Evolutionary conservation across 2,113 vertebrate genomes (phyloP), one percentile per base, ranked within the genome.

Genomic region (Sturnus vulgaris): DNA sequence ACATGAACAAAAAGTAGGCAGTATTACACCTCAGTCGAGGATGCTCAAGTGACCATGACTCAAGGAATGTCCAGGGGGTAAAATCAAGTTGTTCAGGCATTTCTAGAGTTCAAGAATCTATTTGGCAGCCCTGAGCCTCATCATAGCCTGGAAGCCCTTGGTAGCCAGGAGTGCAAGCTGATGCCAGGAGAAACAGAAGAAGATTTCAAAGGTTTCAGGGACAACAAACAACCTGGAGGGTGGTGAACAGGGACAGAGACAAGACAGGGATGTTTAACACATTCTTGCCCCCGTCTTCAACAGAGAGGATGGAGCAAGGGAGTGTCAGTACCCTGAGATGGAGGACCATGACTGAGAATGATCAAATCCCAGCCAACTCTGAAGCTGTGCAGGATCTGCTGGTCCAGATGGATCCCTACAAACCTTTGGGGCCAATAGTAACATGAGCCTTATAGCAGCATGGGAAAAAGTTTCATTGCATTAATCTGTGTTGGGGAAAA

Each of bases 41-140:
- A 50, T 1, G 5, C 17, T 37, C 37, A 14, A 31, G 25, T 22
- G 61, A 21, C 22, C 21, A 4, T 20, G 35, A 21, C 52, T 66
- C 31, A 49, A 31, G 35, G 44, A 50, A 50, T 25, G 52, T 7
- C 24, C 0, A 0, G 11, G 28, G 24, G 2, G 1, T 25, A 57
- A 14, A 20, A 57, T 13, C 16, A 57, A 31, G 31, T 23, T 66
- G 7, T 16, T 31, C 31, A 57, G 25, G 31, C 5, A 11, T 50
- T 35, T 57, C 25, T 52, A 13, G 16, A 42, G 24, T 21, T 57
- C 35, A 42, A 19, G 16, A 35, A 40, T 24, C 12, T 0, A 0
- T 28, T 40, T 5, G 7, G 12, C 28, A 65, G 24, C 30, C 24
- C 42, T 12, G 8, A 49, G 20, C 12, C 30, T 20, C 24, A 20